These are phyloP conservation scores for Resseliella maxima DNA, from an alignment of 2,888 invertebrate species.

Conservation along the genomic window DNA sequence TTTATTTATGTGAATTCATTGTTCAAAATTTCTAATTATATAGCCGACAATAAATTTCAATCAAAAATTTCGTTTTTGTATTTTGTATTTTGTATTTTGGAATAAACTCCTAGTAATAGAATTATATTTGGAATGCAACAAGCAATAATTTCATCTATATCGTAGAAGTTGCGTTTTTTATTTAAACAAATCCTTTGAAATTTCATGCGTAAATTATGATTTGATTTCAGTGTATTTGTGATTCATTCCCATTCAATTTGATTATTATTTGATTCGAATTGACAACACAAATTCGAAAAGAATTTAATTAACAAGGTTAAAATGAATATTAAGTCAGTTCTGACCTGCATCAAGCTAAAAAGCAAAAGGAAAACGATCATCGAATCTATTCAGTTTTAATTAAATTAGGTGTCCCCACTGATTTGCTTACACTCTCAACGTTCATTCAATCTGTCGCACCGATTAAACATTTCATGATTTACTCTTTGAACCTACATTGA, in stretches of 20 bases:
- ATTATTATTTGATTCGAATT: neutral
- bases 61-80: neutral
- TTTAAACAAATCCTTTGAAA: neutral
- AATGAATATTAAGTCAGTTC: neutral
- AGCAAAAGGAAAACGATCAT: neutral
- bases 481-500: neutral
- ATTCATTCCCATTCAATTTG: neutral
- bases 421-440: slow-evolving; percentile 43
- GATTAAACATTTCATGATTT: slow-evolving; percentile 48
- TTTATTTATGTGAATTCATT: slow-evolving; percentile 24
- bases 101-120: neutral
- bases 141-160: too few species aligned
- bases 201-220: neutral
- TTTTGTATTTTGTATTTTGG: neutral
- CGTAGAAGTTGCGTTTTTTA: too few species aligned
- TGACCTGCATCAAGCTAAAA: neutral
- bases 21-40: slow-evolving; percentile 39
- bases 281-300: neutral
- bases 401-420: slow-evolving; percentile 46
- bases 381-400: slow-evolving; percentile 31
- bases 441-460: slow-evolving; percentile 39
- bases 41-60: neutral
- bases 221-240: neutral
- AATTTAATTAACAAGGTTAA: slow-evolving; percentile 5
- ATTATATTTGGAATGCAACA: neutral